These are phyloP conservation scores for Cataglyphis albicans DNA, from an alignment of 2,888 invertebrate species.

Conservation along the genomic window DNA sequence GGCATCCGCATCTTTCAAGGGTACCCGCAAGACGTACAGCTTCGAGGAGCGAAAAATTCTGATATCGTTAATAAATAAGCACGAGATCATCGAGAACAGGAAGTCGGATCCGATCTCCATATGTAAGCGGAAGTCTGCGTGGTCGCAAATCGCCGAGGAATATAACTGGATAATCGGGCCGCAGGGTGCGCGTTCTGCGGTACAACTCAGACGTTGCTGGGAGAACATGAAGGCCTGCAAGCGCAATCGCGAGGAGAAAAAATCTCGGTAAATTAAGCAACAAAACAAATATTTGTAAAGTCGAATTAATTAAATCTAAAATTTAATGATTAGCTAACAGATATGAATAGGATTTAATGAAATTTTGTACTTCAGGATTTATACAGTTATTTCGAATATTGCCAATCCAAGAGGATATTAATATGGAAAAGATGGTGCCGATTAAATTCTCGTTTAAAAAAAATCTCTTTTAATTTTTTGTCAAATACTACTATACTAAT, in stretches of 20 bases:
- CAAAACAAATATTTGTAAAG: background rate
- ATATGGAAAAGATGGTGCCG: background rate
- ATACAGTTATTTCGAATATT: background rate
- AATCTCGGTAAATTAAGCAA: constrained; percentile 68
- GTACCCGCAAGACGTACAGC: constrained; percentile 80
- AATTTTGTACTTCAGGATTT: background rate
- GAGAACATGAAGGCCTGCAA: constrained; percentile 81
- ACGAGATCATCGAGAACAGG: constrained; percentile 74
- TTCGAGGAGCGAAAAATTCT: constrained; percentile 79
- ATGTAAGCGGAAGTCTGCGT: constrained; percentile 79
- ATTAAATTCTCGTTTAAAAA: background rate
- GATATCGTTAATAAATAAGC: constrained; percentile 77
- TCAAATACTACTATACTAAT: background rate
- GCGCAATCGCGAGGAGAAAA: constrained; percentile 78
- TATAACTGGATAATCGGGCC: constrained; percentile 77
- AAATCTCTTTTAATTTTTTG: background rate
- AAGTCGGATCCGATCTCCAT: constrained; percentile 76
- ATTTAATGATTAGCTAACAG: background rate
- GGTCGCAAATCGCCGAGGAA: constrained; percentile 77
- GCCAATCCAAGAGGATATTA: background rate
- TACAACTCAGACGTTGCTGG: constrained; percentile 79
- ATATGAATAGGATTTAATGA: background rate
- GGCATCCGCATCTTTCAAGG: constrained; percentile 76
- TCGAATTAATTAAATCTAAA: background rate
- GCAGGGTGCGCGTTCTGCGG: constrained; percentile 73